These are phyloP conservation scores for Agrenia bidenticulata DNA, from an alignment of 2,888 invertebrate genomes.

Conservation along the genomic window DNA sequence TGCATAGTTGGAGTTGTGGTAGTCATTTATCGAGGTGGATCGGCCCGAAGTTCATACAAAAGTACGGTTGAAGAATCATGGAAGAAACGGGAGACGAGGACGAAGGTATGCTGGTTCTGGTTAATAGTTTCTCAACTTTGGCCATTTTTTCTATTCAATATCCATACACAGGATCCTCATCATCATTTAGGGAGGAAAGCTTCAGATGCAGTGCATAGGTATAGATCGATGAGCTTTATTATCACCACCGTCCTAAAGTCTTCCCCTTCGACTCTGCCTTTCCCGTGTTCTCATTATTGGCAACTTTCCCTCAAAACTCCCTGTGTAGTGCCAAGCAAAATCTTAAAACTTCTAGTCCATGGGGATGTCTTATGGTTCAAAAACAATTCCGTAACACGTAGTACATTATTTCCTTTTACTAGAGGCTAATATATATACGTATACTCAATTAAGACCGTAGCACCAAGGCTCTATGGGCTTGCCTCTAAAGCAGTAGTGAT, in stretches of 20 bases:
- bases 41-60: constrained; percentile 23
- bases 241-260: neutral
- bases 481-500: no score
- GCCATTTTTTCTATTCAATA: neutral
- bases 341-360: no score
- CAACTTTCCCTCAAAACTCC: constrained; percentile 9
- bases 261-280: neutral
- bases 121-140: neutral
- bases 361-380: no score
- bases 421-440: no score
- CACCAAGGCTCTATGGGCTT: no score
- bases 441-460: no score
- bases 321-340: no score
- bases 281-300: constrained; percentile 8
- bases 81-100: constrained; percentile 10
- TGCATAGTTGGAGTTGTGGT: constrained; percentile 49
- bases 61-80: constrained; percentile 12
- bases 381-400: no score
- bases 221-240: neutral
- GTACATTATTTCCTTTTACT: no score
- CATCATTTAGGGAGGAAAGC: neutral
- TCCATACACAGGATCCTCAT: neutral
- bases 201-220: neutral
- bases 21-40: constrained; percentile 43
- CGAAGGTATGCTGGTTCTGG: constrained; percentile 6